Evolutionary conservation across 2,888 invertebrate genomes (phyloP).

Genomic region (Apamea crenata): DNA sequence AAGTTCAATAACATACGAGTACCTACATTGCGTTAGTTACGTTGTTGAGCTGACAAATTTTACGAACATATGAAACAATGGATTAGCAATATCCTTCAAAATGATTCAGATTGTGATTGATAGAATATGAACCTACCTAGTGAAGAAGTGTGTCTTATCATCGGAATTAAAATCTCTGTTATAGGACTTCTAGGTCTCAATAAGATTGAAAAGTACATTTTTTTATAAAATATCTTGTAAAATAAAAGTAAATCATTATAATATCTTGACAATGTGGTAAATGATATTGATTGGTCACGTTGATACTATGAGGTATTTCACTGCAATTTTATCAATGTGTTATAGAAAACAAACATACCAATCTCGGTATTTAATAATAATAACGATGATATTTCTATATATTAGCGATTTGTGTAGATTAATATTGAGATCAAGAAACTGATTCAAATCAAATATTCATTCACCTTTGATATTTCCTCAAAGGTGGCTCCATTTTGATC

Average conservation of each 20-base stretch:
- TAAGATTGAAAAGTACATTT: neutral
- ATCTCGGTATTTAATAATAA: neutral
- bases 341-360: constrained; percentile 11
- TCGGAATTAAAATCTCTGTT: neutral
- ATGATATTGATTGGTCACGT: constrained; percentile 39
- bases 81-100: neutral
- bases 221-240: neutral
- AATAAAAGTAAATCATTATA: constrained; percentile 19
- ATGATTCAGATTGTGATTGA: neutral
- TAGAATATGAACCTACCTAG: too few relatives aligned
- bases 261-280: constrained; percentile 39
- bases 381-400: neutral
- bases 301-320: constrained; percentile 30
- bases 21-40: neutral
- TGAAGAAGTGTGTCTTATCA: neutral
- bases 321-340: constrained; percentile 24
- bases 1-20: neutral
- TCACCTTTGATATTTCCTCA: constrained; percentile 27
- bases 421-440: constrained; percentile 8
- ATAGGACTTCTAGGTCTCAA: neutral
- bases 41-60: neutral
- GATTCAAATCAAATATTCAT: neutral
- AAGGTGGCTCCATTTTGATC: neutral
- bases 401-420: neutral
- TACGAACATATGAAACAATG: too few relatives aligned